Base-by-base conservation (phyloP, 2,888 invertebrate species). In the Dysmachus trigonus region DNA sequence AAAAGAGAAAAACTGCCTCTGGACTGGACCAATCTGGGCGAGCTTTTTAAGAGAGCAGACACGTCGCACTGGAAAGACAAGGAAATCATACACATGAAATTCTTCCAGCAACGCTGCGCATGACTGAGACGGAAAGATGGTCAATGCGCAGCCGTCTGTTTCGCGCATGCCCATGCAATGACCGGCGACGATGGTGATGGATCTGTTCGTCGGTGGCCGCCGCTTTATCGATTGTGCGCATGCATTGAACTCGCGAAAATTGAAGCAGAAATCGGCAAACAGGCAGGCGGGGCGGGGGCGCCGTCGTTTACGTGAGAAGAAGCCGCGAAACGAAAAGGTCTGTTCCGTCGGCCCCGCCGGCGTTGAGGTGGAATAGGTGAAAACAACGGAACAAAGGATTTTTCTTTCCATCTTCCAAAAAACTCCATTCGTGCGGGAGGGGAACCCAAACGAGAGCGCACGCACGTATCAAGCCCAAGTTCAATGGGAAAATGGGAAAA, bases 401-500 rank as follows among this genome's bases (percentile, higher is more conserved):
- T n/a, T 72, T 72, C 31, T 30, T 27, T 22, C 18, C n/a, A 47
- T 47, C n/a, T 47, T n/a, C 47, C 35, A 1, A 41, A 47, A n/a
- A 13, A n/a, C n/a, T n/a, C n/a, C n/a, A 3, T 6, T 6, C 53
- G 8, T 10, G 27, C 27, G 15, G 38, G 38, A 35, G 15, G 73
- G 35, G 30, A 18, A 30, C 22, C 30, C 8, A 30, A n/a, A 47
- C 10, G 82, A 53, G 18, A 38, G 72, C 72, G 83, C 72, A 83
- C 72, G 83, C 72, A 83, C 41, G 47, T 33, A 30, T 38, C 38
- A 83, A 72, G 82, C 72, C 35, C 74, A 85, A 85, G 85, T 85
- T 85, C 85, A 85, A 85, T 74, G 85, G 74, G 51, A 85, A 86
- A 86, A 82, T 10, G 38, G n/a, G n/a, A n/a, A n/a, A n/a, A n/a